phyloP scores from a whole-genome alignment of 2,888 invertebrate genomes.

The Mimumesa dahlbomi region DNA sequence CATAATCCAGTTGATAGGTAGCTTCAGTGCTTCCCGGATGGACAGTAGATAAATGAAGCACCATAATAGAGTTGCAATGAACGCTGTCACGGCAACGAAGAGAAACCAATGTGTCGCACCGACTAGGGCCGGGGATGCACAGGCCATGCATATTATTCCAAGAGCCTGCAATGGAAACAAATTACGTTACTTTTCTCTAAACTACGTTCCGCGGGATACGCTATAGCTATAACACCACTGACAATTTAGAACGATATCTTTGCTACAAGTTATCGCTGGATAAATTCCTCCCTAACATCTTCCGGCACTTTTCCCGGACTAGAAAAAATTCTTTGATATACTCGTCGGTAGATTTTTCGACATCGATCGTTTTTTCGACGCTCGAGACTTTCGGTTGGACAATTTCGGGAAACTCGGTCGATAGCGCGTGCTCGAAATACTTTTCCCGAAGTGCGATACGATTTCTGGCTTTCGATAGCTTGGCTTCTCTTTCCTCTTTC shows the following conservation, averaged over 20 bases:
- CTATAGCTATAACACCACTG: too few species aligned
- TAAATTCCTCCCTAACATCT: constrained; percentile 5
- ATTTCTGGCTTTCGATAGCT: constrained; percentile 75
- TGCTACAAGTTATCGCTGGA: too few species aligned
- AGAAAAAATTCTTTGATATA: constrained; percentile 45
- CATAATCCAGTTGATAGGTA: constrained; percentile 92
- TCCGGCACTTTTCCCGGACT: constrained; percentile 68
- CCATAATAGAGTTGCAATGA: constrained; percentile 92
- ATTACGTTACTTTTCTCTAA: neutral
- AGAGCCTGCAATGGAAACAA: constrained; percentile 84
- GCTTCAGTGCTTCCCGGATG: constrained; percentile 88
- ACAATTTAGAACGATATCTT: too few species aligned
- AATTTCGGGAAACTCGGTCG: constrained; percentile 57
- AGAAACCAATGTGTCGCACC: constrained; percentile 90
- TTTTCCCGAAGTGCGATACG: constrained; percentile 43
- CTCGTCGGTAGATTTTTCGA: constrained; percentile 19
- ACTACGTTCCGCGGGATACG: constrained; percentile 18
- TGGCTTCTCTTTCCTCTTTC: constrained; percentile 82
- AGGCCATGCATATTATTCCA: constrained; percentile 92
- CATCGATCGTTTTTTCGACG: neutral
- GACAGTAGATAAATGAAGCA: constrained; percentile 89
- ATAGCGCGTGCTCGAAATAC: constrained; percentile 54
- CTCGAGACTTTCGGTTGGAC: neutral
- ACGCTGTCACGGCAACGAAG: constrained; percentile 90
- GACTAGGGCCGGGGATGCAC: constrained; percentile 86